A percentile compares a stretch with the other conserved stretches of the same genome.
These are phyloP conservation scores for Chrysolophus pictus DNA, from an alignment of 2,797 vertebrate species.

Conservation along the genomic window DNA sequence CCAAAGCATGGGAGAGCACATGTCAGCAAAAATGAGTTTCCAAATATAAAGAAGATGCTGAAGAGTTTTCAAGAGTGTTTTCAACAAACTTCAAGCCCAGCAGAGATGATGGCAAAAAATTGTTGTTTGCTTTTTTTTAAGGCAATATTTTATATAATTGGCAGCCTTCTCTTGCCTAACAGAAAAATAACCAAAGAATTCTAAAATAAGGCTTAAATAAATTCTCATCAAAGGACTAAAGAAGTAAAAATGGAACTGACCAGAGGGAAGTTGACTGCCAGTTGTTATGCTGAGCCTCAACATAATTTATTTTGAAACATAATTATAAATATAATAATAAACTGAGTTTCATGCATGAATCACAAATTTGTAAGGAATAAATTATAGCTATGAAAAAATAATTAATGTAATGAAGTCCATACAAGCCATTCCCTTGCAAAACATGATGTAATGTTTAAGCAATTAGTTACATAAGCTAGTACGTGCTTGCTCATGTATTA, in stretches of 20 bases:
- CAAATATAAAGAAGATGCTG: neutral
- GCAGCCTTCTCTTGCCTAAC: neutral
- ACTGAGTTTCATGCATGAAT: conserved; percentile 20
- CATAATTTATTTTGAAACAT: conserved; percentile 12
- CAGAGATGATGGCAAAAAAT: neutral
- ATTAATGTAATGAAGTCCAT: neutral
- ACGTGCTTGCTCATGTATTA: neutral
- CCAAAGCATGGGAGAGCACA: neutral
- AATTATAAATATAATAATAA: conserved; percentile 25
- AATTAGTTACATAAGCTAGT: neutral
- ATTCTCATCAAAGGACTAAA: conserved; percentile 10
- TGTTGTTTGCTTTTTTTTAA: neutral
- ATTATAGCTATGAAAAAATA: conserved; percentile 26
- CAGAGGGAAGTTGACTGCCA: neutral
- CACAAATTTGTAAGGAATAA: conserved; percentile 20
- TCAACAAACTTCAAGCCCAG: neutral
- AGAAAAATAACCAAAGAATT: neutral
- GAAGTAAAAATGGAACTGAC: conserved; percentile 10
- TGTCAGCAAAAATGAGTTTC: neutral
- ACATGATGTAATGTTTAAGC: neutral
- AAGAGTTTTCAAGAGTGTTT: neutral
- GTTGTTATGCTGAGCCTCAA: neutral
- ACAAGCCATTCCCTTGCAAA: neutral
- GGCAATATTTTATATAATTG: neutral
- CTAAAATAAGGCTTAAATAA: neutral